Base-by-base conservation (phyloP, 2,797 vertebrate species). In the Nannoperca australis region DNA sequence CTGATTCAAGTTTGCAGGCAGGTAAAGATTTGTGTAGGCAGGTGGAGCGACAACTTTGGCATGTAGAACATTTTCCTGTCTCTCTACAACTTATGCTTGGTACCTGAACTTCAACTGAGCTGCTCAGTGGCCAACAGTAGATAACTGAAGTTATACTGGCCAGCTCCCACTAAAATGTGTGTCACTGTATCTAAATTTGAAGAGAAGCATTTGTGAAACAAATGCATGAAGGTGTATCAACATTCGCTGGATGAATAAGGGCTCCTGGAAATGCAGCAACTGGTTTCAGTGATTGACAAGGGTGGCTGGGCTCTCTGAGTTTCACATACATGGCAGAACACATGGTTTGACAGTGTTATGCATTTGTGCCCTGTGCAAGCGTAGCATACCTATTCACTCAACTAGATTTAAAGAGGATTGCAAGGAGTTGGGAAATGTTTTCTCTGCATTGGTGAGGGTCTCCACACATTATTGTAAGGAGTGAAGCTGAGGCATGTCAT, bases 351-450 rank as follows among this genome's bases (percentile, higher is more conserved):
- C 91, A 89, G 87, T 36, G 5, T 62, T 55, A 24, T 77, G 84
- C 82, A 79, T 70, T 70, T 83, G 79, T 85, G 80, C 85, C 72
- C 54, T 84, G 61, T 71, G 76, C 73, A 88, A 91, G 91, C 36
- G 64, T 81, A 84, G 88, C 87, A 88, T 86, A 73, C 84, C 89
- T 89, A 86, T 89, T 89, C 87, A 90, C 70, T 88, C 74, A 88
- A 73, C 85, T 88, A 86, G 73, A 89, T 53, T 79, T 85, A 83
- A 89, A 88, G 87, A 89, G 90, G 85, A 78, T 77, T 88, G 85
- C 79, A 87, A 88, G 84, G 82, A 91, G 83, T 76, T 73, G 82
- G 87, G 83, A 90, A 89, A 85, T 84, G 84, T 89, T 92, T 88
- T 83, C 65, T 81, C 88, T 84, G 76, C 64, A 18, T 15, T 67